Percentiles rank a stretch among this genome's conserved stretches.
phyloP scores from a whole-genome alignment of 1,140 invertebrate genomes.

The Cydia splendana region DNA sequence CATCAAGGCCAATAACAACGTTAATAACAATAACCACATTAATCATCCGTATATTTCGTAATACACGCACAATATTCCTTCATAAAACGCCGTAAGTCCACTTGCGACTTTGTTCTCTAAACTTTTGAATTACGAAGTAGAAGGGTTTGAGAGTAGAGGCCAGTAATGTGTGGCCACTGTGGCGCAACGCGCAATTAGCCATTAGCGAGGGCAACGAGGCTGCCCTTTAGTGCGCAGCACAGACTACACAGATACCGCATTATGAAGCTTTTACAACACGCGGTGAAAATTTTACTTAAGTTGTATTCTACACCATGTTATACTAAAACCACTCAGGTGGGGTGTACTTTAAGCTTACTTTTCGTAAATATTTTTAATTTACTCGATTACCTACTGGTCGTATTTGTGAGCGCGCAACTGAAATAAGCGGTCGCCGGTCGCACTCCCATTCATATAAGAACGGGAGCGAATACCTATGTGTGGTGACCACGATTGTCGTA shows the following conservation, averaged over 20 bases:
- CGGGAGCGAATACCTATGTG: too few relatives aligned
- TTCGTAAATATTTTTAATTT: too few relatives aligned
- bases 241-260: background rate
- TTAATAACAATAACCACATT: conserved; percentile 19
- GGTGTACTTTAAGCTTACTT: too few relatives aligned
- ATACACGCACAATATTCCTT: background rate
- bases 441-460: too few relatives aligned
- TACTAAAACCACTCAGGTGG: too few relatives aligned
- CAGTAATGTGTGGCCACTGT: background rate
- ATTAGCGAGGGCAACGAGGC: conserved; percentile 36
- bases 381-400: too few relatives aligned
- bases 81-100: background rate
- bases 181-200: conserved; percentile 37
- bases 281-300: too few relatives aligned
- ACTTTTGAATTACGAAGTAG: background rate
- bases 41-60: background rate
- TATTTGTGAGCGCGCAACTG: too few relatives aligned
- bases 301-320: too few relatives aligned
- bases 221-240: conserved; percentile 13
- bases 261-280: too few relatives aligned
- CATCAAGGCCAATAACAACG: background rate
- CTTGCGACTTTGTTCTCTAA: background rate
- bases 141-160: conserved; percentile 15
- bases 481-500: too few relatives aligned
- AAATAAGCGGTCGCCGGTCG: too few relatives aligned